Conservation (phyloP, 1,140 invertebrate genomes). For the Agraylea sexmaculata region DNA sequence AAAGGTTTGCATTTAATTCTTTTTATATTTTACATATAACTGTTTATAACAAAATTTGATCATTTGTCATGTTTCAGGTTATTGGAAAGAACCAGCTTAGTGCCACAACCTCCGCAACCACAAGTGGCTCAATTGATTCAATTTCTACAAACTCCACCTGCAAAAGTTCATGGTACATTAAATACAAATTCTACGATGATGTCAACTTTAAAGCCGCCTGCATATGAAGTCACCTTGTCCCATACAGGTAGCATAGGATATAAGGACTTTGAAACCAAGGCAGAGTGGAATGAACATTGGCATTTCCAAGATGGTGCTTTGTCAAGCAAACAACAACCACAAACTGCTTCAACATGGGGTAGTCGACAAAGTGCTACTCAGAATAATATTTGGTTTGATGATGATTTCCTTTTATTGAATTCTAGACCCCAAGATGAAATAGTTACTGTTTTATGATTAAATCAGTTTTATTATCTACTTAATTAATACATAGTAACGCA, state of each 20-base stretch:
- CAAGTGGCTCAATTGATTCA: slow-evolving; percentile 50
- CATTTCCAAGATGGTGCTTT: slow-evolving; percentile 29
- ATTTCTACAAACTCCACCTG: slow-evolving; percentile 47
- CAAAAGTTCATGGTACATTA: slow-evolving; percentile 30
- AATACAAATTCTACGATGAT: slow-evolving; percentile 38
- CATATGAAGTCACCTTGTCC: slow-evolving; percentile 30
- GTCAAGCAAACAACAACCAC: slow-evolving; percentile 36
- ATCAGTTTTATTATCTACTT: neutral
- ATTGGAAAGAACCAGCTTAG: slow-evolving; percentile 55
- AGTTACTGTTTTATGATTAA: slow-evolving; percentile 55
- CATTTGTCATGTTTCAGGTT: slow-evolving; percentile 29
- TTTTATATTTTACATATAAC: slow-evolving; percentile 3
- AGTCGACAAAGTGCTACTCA: slow-evolving; percentile 33
- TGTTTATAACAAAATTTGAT: too few relatives aligned
- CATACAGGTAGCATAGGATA: slow-evolving; percentile 33
- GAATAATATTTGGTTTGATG: slow-evolving; percentile 50
- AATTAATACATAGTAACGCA: slow-evolving; percentile 4
- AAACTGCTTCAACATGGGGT: slow-evolving; percentile 45
- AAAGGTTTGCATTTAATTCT: slow-evolving; percentile 34
- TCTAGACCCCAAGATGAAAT: slow-evolving; percentile 67
- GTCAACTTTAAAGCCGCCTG: slow-evolving; percentile 45
- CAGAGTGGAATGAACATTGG: slow-evolving; percentile 44
- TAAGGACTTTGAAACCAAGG: slow-evolving; percentile 32
- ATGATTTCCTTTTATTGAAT: slow-evolving; percentile 60
- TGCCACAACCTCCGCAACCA: slow-evolving; percentile 35